These are phyloP conservation scores for Aldrovandia affinis DNA, from an alignment of 2,797 vertebrate species.

Conservation along the genomic window DNA sequence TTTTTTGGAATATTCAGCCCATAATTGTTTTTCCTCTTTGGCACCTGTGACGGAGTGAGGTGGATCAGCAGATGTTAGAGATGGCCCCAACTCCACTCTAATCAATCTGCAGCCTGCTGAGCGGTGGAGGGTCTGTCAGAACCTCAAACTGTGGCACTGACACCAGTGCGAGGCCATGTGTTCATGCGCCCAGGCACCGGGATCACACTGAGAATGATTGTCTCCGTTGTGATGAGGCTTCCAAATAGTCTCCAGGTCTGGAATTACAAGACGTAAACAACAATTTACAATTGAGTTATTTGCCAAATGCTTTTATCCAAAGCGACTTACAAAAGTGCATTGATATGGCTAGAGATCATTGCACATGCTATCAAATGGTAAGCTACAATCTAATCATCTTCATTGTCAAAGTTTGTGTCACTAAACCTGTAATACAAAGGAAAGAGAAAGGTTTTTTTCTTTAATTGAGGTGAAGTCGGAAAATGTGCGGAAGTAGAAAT, in stretches of 20 bases:
- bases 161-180: slow-evolving; percentile 14
- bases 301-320: no score
- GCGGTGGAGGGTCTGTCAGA: slow-evolving; percentile 15
- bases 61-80: slow-evolving; percentile 7
- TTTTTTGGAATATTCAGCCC: background rate
- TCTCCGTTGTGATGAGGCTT: background rate
- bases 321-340: no score
- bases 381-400: no score
- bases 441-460: no score
- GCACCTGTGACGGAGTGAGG: background rate
- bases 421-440: no score
- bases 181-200: background rate
- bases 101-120: slow-evolving; percentile 8
- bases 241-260: background rate
- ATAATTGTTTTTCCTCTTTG: slow-evolving; percentile 11
- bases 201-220: background rate
- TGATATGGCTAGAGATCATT: no score
- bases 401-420: no score
- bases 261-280: background rate
- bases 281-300: no score
- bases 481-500: no score
- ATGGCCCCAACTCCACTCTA: background rate
- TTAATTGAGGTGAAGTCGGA: no score
- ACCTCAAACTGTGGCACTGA: background rate
- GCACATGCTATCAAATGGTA: no score